These are phyloP conservation scores for Drosophila ficusphila DNA, from an alignment of 1,140 invertebrate species.

Conservation along the genomic window DNA sequence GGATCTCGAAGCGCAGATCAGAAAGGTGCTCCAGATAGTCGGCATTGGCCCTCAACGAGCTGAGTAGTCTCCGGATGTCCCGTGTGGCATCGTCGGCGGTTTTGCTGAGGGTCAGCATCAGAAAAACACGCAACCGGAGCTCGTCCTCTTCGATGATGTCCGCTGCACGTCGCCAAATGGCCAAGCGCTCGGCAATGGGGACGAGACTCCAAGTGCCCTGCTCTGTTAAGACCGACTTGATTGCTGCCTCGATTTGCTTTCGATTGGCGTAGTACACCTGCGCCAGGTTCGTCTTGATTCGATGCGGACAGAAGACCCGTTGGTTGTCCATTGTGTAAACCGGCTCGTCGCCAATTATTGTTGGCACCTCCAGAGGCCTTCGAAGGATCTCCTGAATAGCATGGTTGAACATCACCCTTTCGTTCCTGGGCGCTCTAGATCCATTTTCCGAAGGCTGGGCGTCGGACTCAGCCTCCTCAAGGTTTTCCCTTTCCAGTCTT, in stretches of 20 bases:
- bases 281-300: constrained; percentile 92
- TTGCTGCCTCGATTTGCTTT: constrained; percentile 93
- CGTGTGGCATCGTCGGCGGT: constrained; percentile 98
- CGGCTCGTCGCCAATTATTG: constrained; percentile 14
- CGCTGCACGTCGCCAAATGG: constrained; percentile 93
- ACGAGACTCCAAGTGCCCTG: constrained; percentile 93
- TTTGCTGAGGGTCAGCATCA: constrained; percentile 98
- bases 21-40: constrained; percentile 91
- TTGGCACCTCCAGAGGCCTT: constrained; percentile 40
- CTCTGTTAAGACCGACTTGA: constrained; percentile 89
- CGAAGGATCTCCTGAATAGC: constrained; percentile 14
- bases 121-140: constrained; percentile 94
- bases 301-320: constrained; percentile 87
- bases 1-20: constrained; percentile 86
- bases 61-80: constrained; percentile 96
- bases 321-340: constrained; percentile 39
- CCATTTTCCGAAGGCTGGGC: not conserved
- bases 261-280: constrained; percentile 95
- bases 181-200: constrained; percentile 90
- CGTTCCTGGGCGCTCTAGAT: not conserved
- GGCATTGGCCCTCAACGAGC: constrained; percentile 97
- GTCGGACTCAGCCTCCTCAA: not conserved
- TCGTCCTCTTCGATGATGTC: constrained; percentile 95
- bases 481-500: not conserved
- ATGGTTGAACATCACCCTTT: constrained; percentile 17